Percentiles rank a stretch among this genome's conserved stretches.
Conservation (phyloP, 2,113 vertebrate species). For the Oreochromis niloticus region DNA sequence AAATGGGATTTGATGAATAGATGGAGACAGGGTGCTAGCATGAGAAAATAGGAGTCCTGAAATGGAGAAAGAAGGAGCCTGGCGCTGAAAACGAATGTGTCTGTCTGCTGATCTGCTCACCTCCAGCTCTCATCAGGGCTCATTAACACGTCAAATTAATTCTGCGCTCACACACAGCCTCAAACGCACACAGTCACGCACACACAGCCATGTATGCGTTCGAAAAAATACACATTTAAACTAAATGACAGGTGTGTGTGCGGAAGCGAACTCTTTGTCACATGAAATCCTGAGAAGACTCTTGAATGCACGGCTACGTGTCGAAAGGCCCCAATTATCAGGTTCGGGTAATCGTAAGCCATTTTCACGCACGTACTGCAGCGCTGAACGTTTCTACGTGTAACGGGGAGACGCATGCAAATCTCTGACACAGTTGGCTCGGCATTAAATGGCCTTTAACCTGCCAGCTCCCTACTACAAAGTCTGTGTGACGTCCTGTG, state of each 20-base stretch:
- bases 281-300: not conserved
- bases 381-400: not conserved
- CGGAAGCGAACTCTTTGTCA: not conserved
- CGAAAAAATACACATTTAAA: not conserved
- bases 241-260: not conserved
- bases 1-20: slow-evolving; percentile 57
- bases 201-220: not conserved
- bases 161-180: not conserved
- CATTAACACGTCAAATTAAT: slow-evolving; percentile 47
- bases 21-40: slow-evolving; percentile 39
- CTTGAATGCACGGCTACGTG: not conserved
- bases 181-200: not conserved
- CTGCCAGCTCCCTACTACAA: not conserved
- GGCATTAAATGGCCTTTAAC: not conserved
- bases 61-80: slow-evolving; percentile 37
- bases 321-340: not conserved
- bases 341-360: not conserved
- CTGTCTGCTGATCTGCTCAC: slow-evolving; percentile 48
- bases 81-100: slow-evolving; percentile 49
- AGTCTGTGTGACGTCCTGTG: not conserved
- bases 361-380: not conserved
- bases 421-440: not conserved
- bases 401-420: not conserved
- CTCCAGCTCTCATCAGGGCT: slow-evolving; percentile 53
- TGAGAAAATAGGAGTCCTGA: slow-evolving; percentile 51